These are phyloP conservation scores for Papilio helenus DNA, from an alignment of 1,140 invertebrate genomes.

Conservation along the genomic window DNA sequence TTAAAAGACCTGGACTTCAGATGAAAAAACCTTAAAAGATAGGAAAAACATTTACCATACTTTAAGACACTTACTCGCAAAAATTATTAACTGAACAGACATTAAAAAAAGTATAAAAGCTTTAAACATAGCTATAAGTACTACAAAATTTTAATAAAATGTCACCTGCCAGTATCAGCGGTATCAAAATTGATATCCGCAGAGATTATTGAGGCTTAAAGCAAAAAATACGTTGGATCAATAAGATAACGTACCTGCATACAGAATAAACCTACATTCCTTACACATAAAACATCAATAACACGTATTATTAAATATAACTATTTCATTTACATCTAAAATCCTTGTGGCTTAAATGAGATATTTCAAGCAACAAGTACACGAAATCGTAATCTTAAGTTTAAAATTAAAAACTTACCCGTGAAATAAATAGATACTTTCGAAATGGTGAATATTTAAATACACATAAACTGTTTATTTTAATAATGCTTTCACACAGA, in stretches of 20 bases:
- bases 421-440: not conserved
- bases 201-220: constrained; percentile 9
- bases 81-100: too few relatives aligned
- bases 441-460: not conserved
- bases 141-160: constrained; percentile 8
- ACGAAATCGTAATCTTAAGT: not conserved
- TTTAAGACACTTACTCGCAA: too few relatives aligned
- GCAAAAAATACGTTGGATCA: constrained; percentile 7
- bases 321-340: constrained; percentile 1
- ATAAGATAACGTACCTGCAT: constrained; percentile 24
- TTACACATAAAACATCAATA: not conserved
- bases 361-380: constrained; percentile 23
- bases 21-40: too few relatives aligned
- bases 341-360: not conserved
- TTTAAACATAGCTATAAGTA: not conserved
- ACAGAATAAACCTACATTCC: not conserved
- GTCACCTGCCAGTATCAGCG: not conserved
- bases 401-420: constrained; percentile 24
- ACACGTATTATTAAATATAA: not conserved
- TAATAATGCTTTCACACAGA: constrained; percentile 4
- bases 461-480: not conserved
- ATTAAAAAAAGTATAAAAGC: not conserved
- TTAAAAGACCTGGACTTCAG: too few relatives aligned
- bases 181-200: constrained; percentile 18
- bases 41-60: too few relatives aligned